Percentiles rank a stretch among this genome's conserved stretches.
phyloP scores from a whole-genome alignment of 1,140 invertebrate species.

The Drosophila pseudoobscura region DNA sequence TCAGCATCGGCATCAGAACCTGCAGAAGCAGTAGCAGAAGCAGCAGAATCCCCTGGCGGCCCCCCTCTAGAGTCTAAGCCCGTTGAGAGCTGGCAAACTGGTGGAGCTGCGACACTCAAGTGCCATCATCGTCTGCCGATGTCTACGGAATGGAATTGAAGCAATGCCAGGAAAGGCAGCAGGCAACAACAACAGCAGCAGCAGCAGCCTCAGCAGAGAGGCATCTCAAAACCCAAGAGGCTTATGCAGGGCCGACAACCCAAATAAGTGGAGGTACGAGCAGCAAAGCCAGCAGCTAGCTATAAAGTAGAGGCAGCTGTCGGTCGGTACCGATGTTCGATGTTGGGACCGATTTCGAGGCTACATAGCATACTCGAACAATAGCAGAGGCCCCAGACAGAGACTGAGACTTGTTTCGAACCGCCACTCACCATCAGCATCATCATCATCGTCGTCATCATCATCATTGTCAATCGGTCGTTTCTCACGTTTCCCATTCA shows the following conservation, averaged over 20 bases:
- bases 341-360: slow-evolving; percentile 25
- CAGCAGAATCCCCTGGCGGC: slow-evolving; percentile 9
- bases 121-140: slow-evolving; percentile 69
- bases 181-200: background rate
- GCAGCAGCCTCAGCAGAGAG: slow-evolving; percentile 15
- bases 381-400: slow-evolving; percentile 11
- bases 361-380: slow-evolving; percentile 14
- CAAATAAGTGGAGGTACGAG: slow-evolving; percentile 53
- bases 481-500: slow-evolving; percentile 32
- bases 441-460: slow-evolving; percentile 11
- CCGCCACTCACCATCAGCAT: slow-evolving; percentile 31
- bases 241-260: slow-evolving; percentile 67
- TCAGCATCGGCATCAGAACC: slow-evolving; percentile 23
- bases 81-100: slow-evolving; percentile 38
- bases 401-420: slow-evolving; percentile 46
- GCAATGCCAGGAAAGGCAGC: slow-evolving; percentile 42
- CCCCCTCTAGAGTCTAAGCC: slow-evolving; percentile 56
- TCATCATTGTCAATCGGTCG: slow-evolving; percentile 1
- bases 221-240: slow-evolving; percentile 63
- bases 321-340: slow-evolving; percentile 13
- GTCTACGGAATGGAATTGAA: slow-evolving; percentile 58
- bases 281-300: no score
- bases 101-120: slow-evolving; percentile 49
- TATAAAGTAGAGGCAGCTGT: slow-evolving; percentile 22
- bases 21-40: background rate